phyloP scores from a whole-genome alignment of 2,888 invertebrate species.

The Carabus problematicus region DNA sequence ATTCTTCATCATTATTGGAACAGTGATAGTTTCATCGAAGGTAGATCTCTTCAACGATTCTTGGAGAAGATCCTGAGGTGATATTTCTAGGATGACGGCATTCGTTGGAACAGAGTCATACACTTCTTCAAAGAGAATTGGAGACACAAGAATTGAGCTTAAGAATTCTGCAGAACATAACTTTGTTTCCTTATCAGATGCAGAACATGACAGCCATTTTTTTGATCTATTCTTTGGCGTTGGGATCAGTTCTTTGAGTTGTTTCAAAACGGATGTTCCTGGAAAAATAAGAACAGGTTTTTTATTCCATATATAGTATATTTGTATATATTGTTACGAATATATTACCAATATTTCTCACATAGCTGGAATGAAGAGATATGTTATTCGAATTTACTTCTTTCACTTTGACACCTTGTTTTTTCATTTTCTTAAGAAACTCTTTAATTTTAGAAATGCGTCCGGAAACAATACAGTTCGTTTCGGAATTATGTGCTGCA shows the following conservation, averaged over 20 bases:
- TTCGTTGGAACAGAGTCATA: conserved; percentile 67
- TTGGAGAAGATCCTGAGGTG: conserved; percentile 74
- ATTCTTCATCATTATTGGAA: conserved; percentile 68
- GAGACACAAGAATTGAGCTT: conserved; percentile 24
- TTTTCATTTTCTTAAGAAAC: conserved; percentile 71
- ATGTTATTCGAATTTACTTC: conserved; percentile 81
- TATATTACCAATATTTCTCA: conserved; percentile 67
- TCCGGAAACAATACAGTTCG: conserved; percentile 88
- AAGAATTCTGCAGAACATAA: conserved; percentile 64
- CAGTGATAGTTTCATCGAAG: conserved; percentile 62
- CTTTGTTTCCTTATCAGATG: conserved; percentile 4
- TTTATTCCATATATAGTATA: too few species aligned
- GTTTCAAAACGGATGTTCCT: conserved; percentile 56
- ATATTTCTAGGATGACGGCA: conserved; percentile 72
- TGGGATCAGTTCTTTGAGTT: conserved; percentile 69
- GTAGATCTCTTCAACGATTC: conserved; percentile 70
- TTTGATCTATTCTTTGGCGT: conserved; percentile 70
- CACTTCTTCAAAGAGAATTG: conserved; percentile 56
- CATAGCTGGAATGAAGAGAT: conserved; percentile 83
- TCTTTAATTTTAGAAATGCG: conserved; percentile 71
- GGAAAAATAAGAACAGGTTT: too few species aligned
- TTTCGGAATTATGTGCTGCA: conserved; percentile 85
- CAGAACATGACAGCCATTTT: conserved; percentile 74
- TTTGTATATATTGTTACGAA: conserved; percentile 6
- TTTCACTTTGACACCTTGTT: conserved; percentile 70